Evolutionary conservation across 2,888 invertebrate species (phyloP).

Genomic region (Diploptera punctata): DNA sequence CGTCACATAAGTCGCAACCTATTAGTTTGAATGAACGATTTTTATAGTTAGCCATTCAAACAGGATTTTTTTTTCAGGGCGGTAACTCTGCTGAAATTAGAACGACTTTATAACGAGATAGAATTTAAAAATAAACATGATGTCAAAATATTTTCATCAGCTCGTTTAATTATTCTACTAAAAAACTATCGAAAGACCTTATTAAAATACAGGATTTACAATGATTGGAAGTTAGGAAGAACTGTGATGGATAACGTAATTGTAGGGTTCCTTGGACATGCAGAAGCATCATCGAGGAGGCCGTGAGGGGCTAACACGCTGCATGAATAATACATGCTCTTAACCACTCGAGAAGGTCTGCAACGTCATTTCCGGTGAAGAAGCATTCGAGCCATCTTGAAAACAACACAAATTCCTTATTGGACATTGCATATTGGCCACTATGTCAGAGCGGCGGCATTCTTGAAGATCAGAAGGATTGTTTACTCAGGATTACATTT

Average conservation of each 20-base stretch:
- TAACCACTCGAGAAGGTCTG: neutral
- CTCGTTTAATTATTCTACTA: neutral
- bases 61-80: no score
- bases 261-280: neutral
- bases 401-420: no score
- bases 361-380: neutral
- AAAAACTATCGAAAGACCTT: neutral
- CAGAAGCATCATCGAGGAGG: neutral
- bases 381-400: neutral
- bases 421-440: no score
- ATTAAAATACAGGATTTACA: neutral
- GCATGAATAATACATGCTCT: neutral
- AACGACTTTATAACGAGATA: neutral
- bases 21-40: no score
- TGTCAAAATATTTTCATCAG: slow-evolving; percentile 10
- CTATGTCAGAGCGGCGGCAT: no score
- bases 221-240: neutral
- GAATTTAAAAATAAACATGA: neutral
- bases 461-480: no score
- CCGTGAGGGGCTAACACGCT: neutral
- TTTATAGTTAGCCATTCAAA: no score
- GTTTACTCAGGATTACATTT: no score
- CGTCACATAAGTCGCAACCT: no score
- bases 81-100: neutral
- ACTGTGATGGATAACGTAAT: neutral